Evolutionary conservation across 2,113 vertebrate genomes (phyloP).

Genomic region (Tragelaphus scriptus): DNA sequence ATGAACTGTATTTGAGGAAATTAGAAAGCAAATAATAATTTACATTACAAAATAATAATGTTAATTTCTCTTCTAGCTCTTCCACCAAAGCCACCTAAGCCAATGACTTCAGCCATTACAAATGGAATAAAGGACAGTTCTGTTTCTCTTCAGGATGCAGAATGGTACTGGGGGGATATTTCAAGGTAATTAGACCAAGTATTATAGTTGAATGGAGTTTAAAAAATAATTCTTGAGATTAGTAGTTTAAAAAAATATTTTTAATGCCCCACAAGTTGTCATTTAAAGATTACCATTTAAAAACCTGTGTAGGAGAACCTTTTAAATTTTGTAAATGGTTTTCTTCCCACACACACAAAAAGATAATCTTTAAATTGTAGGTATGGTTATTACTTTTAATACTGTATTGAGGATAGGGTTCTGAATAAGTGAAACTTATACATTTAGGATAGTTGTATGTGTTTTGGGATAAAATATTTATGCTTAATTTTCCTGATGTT

Average conservation of each 20-base stretch:
- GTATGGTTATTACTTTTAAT: constrained; percentile 40
- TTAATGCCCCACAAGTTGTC: neutral
- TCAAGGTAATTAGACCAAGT: constrained; percentile 85
- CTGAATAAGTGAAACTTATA: neutral
- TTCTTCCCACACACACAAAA: neutral
- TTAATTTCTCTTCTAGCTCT: constrained; percentile 84
- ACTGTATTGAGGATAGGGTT: neutral
- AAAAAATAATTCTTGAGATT: constrained; percentile 22
- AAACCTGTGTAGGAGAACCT: neutral
- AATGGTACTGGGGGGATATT: constrained; percentile 98
- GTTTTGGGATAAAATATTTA: constrained; percentile 16
- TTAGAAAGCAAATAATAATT: constrained; percentile 26
- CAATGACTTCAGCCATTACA: constrained; percentile 84
- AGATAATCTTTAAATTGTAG: constrained; percentile 15
- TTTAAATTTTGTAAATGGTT: neutral
- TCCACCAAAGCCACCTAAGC: constrained; percentile 93
- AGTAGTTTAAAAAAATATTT: constrained; percentile 13
- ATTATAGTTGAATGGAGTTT: constrained; percentile 32
- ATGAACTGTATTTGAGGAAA: constrained; percentile 25
- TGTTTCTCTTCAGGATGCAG: constrained; percentile 88
- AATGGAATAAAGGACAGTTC: constrained; percentile 87
- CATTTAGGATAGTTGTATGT: neutral
- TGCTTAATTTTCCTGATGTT: constrained; percentile 19
- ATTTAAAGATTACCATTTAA: constrained; percentile 33
- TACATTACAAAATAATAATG: constrained; percentile 42